Conservation (phyloP, 2,113 vertebrate genomes). For the Ginglymostoma cirratum region DNA sequence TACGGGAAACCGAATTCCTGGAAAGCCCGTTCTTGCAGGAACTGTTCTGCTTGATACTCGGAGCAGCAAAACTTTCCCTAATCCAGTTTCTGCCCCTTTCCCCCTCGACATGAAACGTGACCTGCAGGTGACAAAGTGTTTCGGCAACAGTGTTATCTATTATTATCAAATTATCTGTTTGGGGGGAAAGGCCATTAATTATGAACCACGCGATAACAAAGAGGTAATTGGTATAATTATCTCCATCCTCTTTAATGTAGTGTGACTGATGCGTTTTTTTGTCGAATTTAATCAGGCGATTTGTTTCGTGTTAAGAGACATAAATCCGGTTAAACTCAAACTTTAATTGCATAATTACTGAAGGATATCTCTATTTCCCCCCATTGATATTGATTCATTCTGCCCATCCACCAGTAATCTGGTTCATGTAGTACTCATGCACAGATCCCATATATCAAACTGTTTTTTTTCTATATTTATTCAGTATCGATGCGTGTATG, state of each 20-base stretch:
- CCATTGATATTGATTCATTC: conserved; percentile 35
- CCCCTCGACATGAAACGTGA: not conserved
- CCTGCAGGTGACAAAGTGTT: conserved; percentile 3
- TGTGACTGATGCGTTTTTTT: conserved; percentile 68
- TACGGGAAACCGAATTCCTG: not conserved
- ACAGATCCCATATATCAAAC: not conserved
- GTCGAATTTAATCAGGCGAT: conserved; percentile 66
- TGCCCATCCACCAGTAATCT: not conserved
- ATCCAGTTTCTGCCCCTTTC: not conserved
- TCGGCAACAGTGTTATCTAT: conserved; percentile 75
- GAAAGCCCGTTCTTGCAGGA: not conserved
- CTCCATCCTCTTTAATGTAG: conserved; percentile 78
- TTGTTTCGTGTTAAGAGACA: conserved; percentile 57
- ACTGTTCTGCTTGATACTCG: not conserved
- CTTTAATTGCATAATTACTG: conserved; percentile 46
- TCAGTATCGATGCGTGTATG: not conserved
- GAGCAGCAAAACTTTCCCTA: not conserved
- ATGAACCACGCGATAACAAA: conserved; percentile 72
- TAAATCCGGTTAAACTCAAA: conserved; percentile 53
- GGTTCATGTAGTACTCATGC: not conserved
- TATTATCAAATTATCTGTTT: conserved; percentile 94
- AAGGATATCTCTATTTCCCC: conserved; percentile 37
- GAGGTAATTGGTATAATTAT: conserved; percentile 93
- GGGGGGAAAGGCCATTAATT: conserved; percentile 85
- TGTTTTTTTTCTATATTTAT: not conserved